Base-by-base conservation (phyloP, 2,888 invertebrate species). In the Odontomyia ornata region DNA sequence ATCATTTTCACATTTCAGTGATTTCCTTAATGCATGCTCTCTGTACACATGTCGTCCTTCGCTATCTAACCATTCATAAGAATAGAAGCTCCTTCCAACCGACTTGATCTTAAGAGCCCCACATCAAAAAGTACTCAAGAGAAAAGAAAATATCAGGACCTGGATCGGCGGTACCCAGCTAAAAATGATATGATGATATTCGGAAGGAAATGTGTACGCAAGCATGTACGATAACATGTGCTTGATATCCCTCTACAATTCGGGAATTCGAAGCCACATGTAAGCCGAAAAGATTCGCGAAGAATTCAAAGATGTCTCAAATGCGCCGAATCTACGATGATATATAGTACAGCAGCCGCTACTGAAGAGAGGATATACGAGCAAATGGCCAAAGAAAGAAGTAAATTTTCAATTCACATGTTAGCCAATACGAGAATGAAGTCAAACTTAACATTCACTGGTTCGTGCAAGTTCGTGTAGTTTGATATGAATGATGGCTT, bases 1-100 rank as follows among this genome's bases (percentile, higher is more conserved):
- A 72, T 72, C 71, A 72, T 72, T 72, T 72, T 72, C 71, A 72
- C 71, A 72, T 72, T 72, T 72, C 71, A 72, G 52, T 72, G 71
- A 72, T 72, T 72, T 27, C 71, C 65, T 57, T 57, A 18, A 23
- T 57, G 1, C 9, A 9, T 36, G 36, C 36, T 36, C 36, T 36
- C 9, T 9, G 9, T 36, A 36, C 36, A 36, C 36, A 36, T 36
- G 9, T 36, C 9, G 5, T 36, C 3, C 36, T 9, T 5, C 36
- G 9, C 36, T 5, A n/a, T n/a, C n/a, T n/a, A n/a, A n/a, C 3
- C 36, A 36, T 36, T 36, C 9, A 36, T 11, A 60, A 60, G 60
- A 60, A 23, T 60, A 15, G 52, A 52, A 21, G n/a, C n/a, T 52
- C 15, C n/a, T 7, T 23, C 1, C 23, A 13, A 25, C 21, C 23